A percentile compares a stretch with the other conserved stretches of the same genome.
phyloP scores from a whole-genome alignment of 2,113 vertebrate genomes.

The Callipepla squamata region DNA sequence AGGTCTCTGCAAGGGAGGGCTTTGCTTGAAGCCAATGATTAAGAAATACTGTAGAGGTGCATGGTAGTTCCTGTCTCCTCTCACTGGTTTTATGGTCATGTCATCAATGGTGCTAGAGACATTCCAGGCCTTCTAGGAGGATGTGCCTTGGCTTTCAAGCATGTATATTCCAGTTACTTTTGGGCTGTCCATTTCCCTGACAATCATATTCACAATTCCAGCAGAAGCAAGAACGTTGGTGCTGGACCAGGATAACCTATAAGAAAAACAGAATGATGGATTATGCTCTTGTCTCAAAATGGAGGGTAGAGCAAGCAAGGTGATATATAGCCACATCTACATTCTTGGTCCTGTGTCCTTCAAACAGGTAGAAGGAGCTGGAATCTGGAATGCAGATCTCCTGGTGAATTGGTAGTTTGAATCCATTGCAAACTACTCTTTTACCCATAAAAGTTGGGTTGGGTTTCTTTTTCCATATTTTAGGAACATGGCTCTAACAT shows the following conservation, averaged over 20 bases:
- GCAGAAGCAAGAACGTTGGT: neutral
- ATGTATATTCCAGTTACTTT: neutral
- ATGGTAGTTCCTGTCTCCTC: neutral
- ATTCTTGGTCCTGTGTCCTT: neutral
- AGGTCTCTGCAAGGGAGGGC: neutral
- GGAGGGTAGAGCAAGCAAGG: neutral
- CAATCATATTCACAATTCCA: neutral
- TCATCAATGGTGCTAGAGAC: neutral
- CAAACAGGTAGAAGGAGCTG: neutral
- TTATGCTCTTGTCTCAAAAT: neutral
- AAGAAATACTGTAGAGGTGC: neutral
- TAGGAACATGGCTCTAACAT: neutral
- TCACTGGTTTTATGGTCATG: neutral
- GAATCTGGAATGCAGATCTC: neutral
- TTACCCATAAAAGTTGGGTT: neutral
- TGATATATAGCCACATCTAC: neutral
- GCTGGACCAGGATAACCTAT: neutral
- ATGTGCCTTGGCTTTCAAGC: neutral
- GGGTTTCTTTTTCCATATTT: neutral
- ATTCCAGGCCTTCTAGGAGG: neutral
- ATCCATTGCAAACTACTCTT: neutral
- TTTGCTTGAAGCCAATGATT: neutral
- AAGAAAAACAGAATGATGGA: neutral
- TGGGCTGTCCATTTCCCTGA: neutral
- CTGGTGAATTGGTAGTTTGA: neutral